Conservation (phyloP, 2,113 vertebrate species). For the Himantopus leucocephalus region DNA sequence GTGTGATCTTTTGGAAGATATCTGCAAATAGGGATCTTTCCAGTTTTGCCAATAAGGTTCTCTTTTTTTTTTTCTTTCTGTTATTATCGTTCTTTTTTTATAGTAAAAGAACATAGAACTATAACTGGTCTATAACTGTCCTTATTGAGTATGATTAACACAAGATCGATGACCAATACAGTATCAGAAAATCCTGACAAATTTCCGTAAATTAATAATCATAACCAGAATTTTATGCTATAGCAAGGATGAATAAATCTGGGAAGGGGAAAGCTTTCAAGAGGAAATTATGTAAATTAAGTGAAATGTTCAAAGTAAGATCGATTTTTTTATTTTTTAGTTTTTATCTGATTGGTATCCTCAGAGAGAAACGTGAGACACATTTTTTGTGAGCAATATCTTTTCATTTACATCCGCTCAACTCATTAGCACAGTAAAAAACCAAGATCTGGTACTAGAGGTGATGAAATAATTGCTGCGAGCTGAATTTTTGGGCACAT, state of each 20-base stretch:
- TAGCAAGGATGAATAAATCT: neutral
- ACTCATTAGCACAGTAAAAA: neutral
- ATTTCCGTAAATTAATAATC: neutral
- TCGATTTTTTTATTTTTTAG: neutral
- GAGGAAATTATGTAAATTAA: neutral
- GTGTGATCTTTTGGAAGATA: neutral
- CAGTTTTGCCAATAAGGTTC: neutral
- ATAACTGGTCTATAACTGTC: neutral
- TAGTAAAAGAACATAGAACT: neutral
- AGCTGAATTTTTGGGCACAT: neutral
- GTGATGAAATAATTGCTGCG: constrained; percentile 39
- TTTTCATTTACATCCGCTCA: neutral
- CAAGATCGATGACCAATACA: neutral
- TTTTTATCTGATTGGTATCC: neutral
- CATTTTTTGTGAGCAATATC: neutral
- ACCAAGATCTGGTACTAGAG: neutral
- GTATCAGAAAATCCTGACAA: neutral
- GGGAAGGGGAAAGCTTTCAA: neutral
- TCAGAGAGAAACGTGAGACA: neutral
- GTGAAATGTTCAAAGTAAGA: neutral
- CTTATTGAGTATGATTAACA: neutral
- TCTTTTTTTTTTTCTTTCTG: neutral
- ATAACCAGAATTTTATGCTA: neutral
- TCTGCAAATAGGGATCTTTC: neutral
- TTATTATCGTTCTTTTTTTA: neutral